These are phyloP conservation scores for Pterocles gutturalis DNA, from an alignment of 2,113 vertebrate genomes.

Conservation along the genomic window DNA sequence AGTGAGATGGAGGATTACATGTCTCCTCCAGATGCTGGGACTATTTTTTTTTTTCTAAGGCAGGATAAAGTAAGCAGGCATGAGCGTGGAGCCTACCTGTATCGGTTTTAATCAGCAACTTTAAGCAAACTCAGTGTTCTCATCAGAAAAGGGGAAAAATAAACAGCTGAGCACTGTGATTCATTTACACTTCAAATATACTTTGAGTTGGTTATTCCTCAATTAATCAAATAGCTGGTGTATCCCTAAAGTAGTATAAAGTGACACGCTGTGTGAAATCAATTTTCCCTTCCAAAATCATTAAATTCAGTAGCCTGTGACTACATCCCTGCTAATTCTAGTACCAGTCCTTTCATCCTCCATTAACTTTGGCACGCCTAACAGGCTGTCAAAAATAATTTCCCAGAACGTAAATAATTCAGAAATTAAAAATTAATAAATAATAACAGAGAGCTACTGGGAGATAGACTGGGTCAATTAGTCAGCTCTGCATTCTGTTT, in stretches of 20 bases:
- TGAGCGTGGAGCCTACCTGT: slow-evolving; percentile 23
- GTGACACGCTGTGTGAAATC: slow-evolving; percentile 88
- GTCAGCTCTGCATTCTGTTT: slow-evolving; percentile 87
- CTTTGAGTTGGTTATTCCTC: slow-evolving; percentile 84
- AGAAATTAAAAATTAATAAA: slow-evolving; percentile 99
- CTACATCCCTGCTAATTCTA: slow-evolving; percentile 81
- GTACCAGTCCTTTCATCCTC: slow-evolving; percentile 82
- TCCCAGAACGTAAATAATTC: slow-evolving; percentile 96
- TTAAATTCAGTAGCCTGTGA: slow-evolving; percentile 85
- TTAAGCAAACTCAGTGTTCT: slow-evolving; percentile 75
- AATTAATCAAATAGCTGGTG: slow-evolving; percentile 87
- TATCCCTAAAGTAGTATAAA: slow-evolving; percentile 88
- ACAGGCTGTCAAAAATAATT: slow-evolving; percentile 86
- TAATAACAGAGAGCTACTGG: slow-evolving; percentile 94
- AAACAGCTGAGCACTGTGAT: slow-evolving; percentile 80
- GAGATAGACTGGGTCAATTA: slow-evolving; percentile 94
- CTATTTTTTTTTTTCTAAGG: not conserved
- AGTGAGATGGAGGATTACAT: not conserved
- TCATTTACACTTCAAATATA: slow-evolving; percentile 89
- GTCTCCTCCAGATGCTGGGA: slow-evolving; percentile 27
- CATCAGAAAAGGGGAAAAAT: slow-evolving; percentile 75
- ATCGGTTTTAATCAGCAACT: slow-evolving; percentile 75
- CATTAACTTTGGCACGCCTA: slow-evolving; percentile 89
- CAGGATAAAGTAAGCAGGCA: slow-evolving; percentile 65
- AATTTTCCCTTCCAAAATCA: slow-evolving; percentile 87